These are phyloP conservation scores for Diaperis boleti DNA, from an alignment of 2,888 invertebrate genomes.

Conservation along the genomic window DNA sequence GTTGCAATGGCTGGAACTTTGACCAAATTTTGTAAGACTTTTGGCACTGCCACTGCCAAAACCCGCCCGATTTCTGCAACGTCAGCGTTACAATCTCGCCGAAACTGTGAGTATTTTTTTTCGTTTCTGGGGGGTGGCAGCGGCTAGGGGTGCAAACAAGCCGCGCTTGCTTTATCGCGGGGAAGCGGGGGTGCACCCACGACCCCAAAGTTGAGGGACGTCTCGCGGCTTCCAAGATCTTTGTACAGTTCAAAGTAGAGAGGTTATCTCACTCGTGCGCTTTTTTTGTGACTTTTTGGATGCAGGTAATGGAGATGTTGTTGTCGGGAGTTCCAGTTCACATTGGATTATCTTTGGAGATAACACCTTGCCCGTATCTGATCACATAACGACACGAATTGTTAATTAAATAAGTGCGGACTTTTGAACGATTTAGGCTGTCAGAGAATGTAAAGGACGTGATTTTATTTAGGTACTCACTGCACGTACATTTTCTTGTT, in stretches of 20 bases:
- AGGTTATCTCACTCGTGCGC: slow-evolving; percentile 1
- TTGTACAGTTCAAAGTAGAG: neutral
- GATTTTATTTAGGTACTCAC: too few relatives aligned
- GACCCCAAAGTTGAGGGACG: slow-evolving; percentile 51
- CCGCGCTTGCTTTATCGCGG: neutral
- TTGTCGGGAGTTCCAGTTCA: too few relatives aligned
- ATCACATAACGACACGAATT: too few relatives aligned
- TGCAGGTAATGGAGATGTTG: neutral
- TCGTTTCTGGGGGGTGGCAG: slow-evolving; percentile 1
- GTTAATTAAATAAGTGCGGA: too few relatives aligned
- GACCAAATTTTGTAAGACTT: slow-evolving; percentile 62
- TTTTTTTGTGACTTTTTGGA: neutral
- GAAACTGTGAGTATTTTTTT: slow-evolving; percentile 58
- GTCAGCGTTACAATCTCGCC: slow-evolving; percentile 48
- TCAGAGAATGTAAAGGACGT: too few relatives aligned
- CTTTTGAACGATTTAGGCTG: too few relatives aligned
- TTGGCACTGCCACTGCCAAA: slow-evolving; percentile 55
- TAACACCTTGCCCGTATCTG: too few relatives aligned
- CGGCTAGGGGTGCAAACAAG: neutral
- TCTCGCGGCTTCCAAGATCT: neutral
- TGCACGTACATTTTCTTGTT: too few relatives aligned
- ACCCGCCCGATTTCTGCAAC: slow-evolving; percentile 44
- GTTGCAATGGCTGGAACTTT: slow-evolving; percentile 64
- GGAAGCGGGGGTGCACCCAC: slow-evolving; percentile 9
- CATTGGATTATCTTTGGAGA: too few relatives aligned